Conservation (phyloP, 2,797 vertebrate species). For the Melanotaenia parkinsoni region DNA sequence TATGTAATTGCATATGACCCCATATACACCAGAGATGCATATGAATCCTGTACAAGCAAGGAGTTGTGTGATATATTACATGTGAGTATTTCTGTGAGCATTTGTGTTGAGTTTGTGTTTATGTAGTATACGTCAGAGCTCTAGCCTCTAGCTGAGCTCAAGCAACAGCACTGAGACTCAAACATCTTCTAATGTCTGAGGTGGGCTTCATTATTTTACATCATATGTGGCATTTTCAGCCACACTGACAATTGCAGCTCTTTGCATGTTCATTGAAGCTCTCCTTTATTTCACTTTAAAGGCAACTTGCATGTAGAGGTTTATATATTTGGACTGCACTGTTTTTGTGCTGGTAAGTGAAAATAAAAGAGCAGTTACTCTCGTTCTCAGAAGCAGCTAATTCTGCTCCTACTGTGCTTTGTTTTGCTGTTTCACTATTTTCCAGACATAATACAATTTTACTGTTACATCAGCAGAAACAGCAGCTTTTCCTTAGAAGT, state of each 20-base stretch:
- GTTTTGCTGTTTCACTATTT: background rate
- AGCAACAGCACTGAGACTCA: conserved; percentile 33
- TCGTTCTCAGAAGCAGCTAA: background rate
- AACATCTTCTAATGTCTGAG: conserved; percentile 16
- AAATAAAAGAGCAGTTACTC: conserved; percentile 1
- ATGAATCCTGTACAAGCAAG: conserved; percentile 1
- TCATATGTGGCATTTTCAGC: conserved; percentile 44
- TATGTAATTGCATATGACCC: background rate
- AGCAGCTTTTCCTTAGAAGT: conserved; percentile 8
- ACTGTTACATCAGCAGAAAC: background rate
- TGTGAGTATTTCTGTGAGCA: conserved; percentile 3
- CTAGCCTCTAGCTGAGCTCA: background rate
- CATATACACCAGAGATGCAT: background rate
- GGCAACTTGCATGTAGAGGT: background rate
- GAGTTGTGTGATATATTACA: conserved; percentile 3
- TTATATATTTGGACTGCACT: conserved; percentile 17
- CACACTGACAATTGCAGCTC: conserved; percentile 23
- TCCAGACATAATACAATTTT: background rate
- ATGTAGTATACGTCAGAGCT: background rate
- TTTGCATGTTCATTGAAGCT: conserved; percentile 18
- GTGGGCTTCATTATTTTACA: conserved; percentile 40
- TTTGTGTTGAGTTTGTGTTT: background rate
- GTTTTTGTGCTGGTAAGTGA: conserved; percentile 7
- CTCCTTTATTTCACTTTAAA: conserved; percentile 11
- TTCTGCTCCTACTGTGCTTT: conserved; percentile 3